Evolutionary conservation across 2,113 vertebrate genomes (phyloP).

Genomic region (Pituophis catenifer): DNA sequence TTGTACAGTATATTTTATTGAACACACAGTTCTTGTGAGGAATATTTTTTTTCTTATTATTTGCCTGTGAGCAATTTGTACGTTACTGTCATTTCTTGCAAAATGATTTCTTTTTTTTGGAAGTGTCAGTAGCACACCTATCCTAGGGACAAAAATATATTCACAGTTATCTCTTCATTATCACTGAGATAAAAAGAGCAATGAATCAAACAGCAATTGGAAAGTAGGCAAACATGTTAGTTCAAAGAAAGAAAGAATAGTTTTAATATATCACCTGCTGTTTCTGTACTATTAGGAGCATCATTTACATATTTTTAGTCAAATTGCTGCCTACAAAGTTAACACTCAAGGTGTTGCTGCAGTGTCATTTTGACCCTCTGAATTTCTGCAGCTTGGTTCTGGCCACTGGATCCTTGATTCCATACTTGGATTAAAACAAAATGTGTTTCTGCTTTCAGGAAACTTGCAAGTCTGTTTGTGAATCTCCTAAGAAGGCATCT

Average conservation of each 20-base stretch:
- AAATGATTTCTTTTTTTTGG: constrained; percentile 2
- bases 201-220: background rate
- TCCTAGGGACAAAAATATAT: background rate
- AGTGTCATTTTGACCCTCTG: background rate
- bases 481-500: background rate
- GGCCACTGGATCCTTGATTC: background rate
- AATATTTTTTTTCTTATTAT: background rate
- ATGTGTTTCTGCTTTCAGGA: background rate
- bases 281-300: background rate
- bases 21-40: background rate
- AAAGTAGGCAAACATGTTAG: background rate
- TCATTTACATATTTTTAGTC: background rate
- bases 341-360: background rate
- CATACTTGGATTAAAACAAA: background rate
- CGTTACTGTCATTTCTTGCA: background rate
- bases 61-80: background rate
- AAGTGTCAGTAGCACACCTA: background rate
- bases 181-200: background rate
- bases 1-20: background rate
- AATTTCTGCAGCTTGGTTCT: background rate
- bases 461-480: background rate
- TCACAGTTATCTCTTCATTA: background rate
- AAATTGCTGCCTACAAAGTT: background rate
- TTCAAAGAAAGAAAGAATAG: background rate
- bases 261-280: background rate